phyloP scores from a whole-genome alignment of 2,113 vertebrate species.

The Eleginops maclovinus region DNA sequence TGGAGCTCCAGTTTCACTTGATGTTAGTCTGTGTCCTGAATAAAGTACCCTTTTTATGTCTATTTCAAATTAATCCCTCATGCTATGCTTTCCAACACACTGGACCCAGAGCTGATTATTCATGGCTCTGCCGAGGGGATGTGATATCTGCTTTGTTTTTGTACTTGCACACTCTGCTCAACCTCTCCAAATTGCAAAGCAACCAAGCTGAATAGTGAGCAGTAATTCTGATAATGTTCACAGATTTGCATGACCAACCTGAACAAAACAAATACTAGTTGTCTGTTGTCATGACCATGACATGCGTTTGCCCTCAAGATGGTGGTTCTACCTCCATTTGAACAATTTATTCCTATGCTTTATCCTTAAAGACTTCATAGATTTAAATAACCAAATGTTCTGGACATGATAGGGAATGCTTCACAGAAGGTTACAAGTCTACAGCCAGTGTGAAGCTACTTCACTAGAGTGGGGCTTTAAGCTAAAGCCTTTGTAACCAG shows the following conservation, averaged over 20 bases:
- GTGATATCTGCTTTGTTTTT: background rate
- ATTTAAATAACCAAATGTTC: no score
- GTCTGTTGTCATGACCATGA: background rate
- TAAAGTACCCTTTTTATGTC: slow-evolving; percentile 4
- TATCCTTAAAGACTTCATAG: background rate
- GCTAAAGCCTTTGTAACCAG: background rate
- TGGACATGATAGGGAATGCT: no score
- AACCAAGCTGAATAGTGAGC: background rate
- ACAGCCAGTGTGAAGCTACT: background rate
- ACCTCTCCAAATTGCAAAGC: background rate
- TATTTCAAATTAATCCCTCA: slow-evolving; percentile 12
- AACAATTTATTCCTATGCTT: background rate
- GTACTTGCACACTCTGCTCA: background rate
- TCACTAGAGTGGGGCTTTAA: no score
- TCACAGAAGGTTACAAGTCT: no score
- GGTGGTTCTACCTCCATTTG: background rate
- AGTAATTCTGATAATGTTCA: no score
- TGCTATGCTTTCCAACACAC: background rate
- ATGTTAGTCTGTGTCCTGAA: slow-evolving; percentile 14
- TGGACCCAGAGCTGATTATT: slow-evolving; percentile 1
- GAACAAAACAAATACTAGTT: background rate
- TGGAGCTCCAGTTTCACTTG: slow-evolving; percentile 10
- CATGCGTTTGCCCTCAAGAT: no score
- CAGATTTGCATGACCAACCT: no score
- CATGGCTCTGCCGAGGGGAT: background rate